Evolutionary conservation across 1,140 invertebrate species (phyloP), one percentile per base, ranked within the genome.

Genomic region (Spodoptera litura): DNA sequence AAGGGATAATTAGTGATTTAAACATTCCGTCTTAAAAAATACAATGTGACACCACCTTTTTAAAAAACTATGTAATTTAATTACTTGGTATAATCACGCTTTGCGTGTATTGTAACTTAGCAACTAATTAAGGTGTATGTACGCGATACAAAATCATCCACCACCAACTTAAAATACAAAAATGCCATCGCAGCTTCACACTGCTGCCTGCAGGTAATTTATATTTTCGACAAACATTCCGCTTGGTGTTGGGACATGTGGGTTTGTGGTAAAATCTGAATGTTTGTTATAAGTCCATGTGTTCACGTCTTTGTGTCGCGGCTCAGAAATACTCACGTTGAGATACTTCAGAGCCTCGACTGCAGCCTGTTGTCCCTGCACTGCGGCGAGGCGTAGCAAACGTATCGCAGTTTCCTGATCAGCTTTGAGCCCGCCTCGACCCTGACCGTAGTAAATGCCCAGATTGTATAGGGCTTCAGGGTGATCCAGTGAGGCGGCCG

Each of bases 401-500:
- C 93, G 78, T 10, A 93, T 93, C 3, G 96, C 96, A 9, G 83
- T 94, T 25, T 87, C 85, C 13, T 84, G 78, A 81, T 96, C 94
- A 10, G 88, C 81, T 11, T 88, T 70, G 0, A 96, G 86, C 0
- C 95, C 96, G 35, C 96, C 96, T 80, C 93, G 92, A 2, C 96
- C 96, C 88, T 96, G 96, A 9, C 95, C 96, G 88, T 96, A 93
- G 82, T 95, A 96, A 56, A 96, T 94, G 10, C 95, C 96, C 49
- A 96, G 90, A 82, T 96, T 96, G 87, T 96, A 96, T 75, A 96
- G 93, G 0, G 96, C 96, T 80, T 94, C 95, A 3, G 96, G 91
- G 86, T 96, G 96, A 35, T 95, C 95, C 62, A 91, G 84, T 15
- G 95, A 87, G n/a, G 96, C 95, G 35, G 96, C 96, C 72, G 92